A percentile compares a stretch with the other conserved stretches of the same genome.
These are phyloP conservation scores for Syngnathus scovelli DNA, from an alignment of 2,113 vertebrate genomes.

Conservation along the genomic window DNA sequence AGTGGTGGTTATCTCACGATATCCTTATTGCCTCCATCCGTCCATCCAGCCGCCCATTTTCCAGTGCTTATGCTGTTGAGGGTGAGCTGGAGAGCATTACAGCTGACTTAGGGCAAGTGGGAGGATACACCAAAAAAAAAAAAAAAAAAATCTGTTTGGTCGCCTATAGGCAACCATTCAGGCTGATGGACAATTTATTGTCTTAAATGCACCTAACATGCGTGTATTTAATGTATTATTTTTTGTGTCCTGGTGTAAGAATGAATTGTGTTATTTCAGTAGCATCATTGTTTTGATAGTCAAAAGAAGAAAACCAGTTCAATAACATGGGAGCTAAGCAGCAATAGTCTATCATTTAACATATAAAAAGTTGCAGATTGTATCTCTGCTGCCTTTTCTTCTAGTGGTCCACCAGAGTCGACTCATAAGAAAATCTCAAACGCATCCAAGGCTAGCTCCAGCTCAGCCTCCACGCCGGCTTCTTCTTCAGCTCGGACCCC, in stretches of 20 bases:
- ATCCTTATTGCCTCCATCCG: not conserved
- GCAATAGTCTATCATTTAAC: too few species aligned
- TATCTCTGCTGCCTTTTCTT: not conserved
- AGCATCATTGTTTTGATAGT: too few species aligned
- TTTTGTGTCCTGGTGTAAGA: not conserved
- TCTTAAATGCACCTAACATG: not conserved
- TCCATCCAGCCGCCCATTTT: not conserved
- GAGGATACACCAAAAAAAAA: not conserved
- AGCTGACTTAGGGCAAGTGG: not conserved
- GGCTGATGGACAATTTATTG: not conserved
- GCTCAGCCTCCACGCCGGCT: conserved; percentile 2
- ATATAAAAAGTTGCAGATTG: not conserved
- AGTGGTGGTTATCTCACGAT: conserved; percentile 21
- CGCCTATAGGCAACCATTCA: not conserved
- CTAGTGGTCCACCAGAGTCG: conserved; percentile 49
- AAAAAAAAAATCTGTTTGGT: not conserved
- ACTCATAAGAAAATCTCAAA: conserved; percentile 46
- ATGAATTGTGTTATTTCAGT: not conserved
- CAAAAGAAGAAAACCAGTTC: too few species aligned
- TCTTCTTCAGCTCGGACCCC: conserved; percentile 35
- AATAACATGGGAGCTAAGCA: too few species aligned
- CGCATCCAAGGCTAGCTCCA: conserved; percentile 35
- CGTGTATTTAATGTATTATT: not conserved
- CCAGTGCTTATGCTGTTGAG: too few species aligned
- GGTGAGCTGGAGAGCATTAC: too few species aligned